Evolutionary conservation across 1,140 invertebrate species (phyloP).

Genomic region (Oreohelix idahoensis): DNA sequence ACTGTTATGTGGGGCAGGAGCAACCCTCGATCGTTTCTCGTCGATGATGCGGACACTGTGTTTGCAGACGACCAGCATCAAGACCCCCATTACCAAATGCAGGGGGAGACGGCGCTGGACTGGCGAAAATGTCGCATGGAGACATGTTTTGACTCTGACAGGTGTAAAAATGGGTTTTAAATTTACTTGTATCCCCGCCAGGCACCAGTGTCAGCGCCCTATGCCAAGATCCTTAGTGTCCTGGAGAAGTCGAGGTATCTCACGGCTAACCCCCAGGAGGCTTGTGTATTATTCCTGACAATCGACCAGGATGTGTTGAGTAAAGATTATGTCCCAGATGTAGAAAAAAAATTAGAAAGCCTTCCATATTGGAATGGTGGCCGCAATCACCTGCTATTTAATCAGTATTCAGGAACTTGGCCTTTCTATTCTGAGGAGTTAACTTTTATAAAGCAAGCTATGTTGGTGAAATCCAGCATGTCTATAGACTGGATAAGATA

Average conservation of each 20-base stretch:
- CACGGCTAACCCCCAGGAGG: conserved; percentile 89
- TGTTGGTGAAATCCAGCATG: conserved; percentile 96
- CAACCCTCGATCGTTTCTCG: conserved; percentile 56
- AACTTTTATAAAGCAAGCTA: conserved; percentile 94
- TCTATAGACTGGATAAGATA: conserved; percentile 86
- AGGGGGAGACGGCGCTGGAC: conserved; percentile 31
- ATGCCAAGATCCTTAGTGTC: conserved; percentile 92
- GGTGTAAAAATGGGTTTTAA: conserved; percentile 85
- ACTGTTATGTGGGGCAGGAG: not conserved
- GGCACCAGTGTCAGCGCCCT: conserved; percentile 78
- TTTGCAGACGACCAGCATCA: conserved; percentile 63
- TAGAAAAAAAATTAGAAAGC: conserved; percentile 83
- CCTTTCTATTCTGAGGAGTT: conserved; percentile 95
- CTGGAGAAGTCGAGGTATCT: conserved; percentile 93
- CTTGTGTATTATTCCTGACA: conserved; percentile 95
- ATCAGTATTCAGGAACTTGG: conserved; percentile 99
- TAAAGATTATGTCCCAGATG: conserved; percentile 88
- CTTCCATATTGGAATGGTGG: conserved; percentile 94
- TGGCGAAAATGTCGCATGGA: conserved; percentile 86
- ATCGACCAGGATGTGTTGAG: conserved; percentile 83
- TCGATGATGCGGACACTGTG: conserved; percentile 61
- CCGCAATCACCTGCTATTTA: conserved; percentile 97
- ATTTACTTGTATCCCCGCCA: conserved; percentile 94
- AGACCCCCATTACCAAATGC: conserved; percentile 47
- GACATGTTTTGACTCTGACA: conserved; percentile 93